phyloP scores from a whole-genome alignment of 2,888 invertebrate genomes.

The Synergus itoensis region DNA sequence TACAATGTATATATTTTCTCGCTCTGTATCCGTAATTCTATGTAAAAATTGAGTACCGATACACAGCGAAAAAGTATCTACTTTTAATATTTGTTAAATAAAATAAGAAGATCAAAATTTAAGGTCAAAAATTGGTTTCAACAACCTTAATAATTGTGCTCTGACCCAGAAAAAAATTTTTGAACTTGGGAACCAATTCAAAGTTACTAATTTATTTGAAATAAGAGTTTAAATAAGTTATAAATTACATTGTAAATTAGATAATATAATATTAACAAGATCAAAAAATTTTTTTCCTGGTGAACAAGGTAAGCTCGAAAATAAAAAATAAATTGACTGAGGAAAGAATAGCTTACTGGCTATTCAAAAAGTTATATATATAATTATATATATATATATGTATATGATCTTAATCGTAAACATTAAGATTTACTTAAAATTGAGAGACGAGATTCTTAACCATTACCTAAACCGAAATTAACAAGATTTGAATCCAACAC shows the following conservation, averaged over 20 bases:
- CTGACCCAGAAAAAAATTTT: slow-evolving; percentile 8
- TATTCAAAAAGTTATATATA: slow-evolving; percentile 19
- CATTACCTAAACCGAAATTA: background rate
- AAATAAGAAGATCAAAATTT: no score
- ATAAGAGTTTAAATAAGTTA: background rate
- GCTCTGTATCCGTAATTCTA: no score
- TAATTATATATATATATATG: no score
- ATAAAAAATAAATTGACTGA: slow-evolving; percentile 27
- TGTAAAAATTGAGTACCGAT: no score
- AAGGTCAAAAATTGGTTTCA: no score
- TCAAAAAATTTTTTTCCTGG: background rate
- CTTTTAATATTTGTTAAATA: no score
- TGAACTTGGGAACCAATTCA: background rate
- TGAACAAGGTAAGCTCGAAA: slow-evolving; percentile 12
- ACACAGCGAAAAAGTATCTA: no score
- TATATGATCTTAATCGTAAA: slow-evolving; percentile 10
- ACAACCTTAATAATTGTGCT: background rate
- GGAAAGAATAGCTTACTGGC: slow-evolving; percentile 20
- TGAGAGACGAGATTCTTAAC: background rate
- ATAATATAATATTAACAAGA: background rate
- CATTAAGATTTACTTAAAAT: slow-evolving; percentile 12
- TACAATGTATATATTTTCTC: no score
- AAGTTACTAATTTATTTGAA: background rate
- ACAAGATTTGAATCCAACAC: no score
- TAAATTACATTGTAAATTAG: background rate